These are phyloP conservation scores for Sarcophaga peregrina DNA, from an alignment of 1,140 invertebrate species.

Conservation along the genomic window DNA sequence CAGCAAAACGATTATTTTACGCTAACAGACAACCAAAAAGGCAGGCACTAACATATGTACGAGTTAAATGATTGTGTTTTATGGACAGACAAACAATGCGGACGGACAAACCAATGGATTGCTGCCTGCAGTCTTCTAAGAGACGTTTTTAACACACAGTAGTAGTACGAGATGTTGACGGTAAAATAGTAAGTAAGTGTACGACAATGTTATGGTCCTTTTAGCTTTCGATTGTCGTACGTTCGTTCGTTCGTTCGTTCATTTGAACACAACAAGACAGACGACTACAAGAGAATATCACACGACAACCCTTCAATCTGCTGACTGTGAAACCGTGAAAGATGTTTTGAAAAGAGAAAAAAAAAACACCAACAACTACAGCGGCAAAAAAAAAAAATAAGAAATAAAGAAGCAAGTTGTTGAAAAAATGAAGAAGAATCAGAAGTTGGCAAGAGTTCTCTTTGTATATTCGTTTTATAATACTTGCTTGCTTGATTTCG, in stretches of 20 bases:
- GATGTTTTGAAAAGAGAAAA: neutral
- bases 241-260: neutral
- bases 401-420: too few relatives aligned
- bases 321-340: slow-evolving; percentile 24
- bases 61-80: slow-evolving; percentile 9
- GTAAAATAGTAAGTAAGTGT: too few relatives aligned
- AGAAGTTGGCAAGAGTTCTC: neutral
- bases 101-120: neutral
- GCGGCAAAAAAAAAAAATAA: too few relatives aligned
- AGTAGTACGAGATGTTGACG: too few relatives aligned
- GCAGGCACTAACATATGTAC: slow-evolving; percentile 38
- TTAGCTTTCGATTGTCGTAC: too few relatives aligned
- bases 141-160: neutral
- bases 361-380: too few relatives aligned
- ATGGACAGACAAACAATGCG: neutral
- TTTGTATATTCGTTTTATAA: neutral
- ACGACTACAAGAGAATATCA: neutral
- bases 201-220: too few relatives aligned
- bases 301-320: slow-evolving; percentile 23
- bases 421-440: too few relatives aligned
- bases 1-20: slow-evolving; percentile 42
- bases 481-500: neutral
- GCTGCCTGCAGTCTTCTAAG: neutral
- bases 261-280: neutral
- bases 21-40: slow-evolving; percentile 39